phyloP scores from a whole-genome alignment of 2,888 invertebrate species.

The Orthosia gracilis region DNA sequence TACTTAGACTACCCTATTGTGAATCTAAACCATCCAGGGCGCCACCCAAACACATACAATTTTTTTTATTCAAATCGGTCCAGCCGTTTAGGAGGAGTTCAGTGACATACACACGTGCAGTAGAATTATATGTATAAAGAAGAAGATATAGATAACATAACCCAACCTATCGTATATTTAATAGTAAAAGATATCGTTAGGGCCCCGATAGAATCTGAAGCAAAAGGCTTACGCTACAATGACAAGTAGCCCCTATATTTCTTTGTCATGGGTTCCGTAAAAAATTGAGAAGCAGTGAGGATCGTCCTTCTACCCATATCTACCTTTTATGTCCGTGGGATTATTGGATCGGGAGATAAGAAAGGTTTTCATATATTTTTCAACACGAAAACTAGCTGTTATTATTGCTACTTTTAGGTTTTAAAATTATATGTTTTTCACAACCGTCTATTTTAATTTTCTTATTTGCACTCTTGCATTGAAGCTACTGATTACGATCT shows the following conservation, averaged over 20 bases:
- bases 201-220: too few relatives aligned
- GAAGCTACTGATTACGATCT: too few relatives aligned
- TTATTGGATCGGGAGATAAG: not conserved
- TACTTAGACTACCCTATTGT: too few relatives aligned
- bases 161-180: not conserved
- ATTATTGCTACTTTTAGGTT: too few relatives aligned
- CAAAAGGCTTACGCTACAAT: not conserved
- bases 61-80: too few relatives aligned
- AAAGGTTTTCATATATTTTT: not conserved
- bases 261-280: not conserved
- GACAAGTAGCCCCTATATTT: not conserved
- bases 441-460: not conserved
- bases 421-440: not conserved
- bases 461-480: not conserved
- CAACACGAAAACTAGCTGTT: too few relatives aligned
- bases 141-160: too few relatives aligned
- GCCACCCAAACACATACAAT: too few relatives aligned
- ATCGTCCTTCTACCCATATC: slow-evolving; percentile 1
- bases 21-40: too few relatives aligned
- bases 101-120: too few relatives aligned
- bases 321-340: not conserved
- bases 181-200: not conserved
- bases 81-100: too few relatives aligned
- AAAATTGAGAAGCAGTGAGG: slow-evolving; percentile 1
- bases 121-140: too few relatives aligned